Percentiles rank a stretch among this genome's conserved stretches.
These are phyloP conservation scores for Leucosticte australis DNA, from an alignment of 2,113 vertebrate species.

Conservation along the genomic window DNA sequence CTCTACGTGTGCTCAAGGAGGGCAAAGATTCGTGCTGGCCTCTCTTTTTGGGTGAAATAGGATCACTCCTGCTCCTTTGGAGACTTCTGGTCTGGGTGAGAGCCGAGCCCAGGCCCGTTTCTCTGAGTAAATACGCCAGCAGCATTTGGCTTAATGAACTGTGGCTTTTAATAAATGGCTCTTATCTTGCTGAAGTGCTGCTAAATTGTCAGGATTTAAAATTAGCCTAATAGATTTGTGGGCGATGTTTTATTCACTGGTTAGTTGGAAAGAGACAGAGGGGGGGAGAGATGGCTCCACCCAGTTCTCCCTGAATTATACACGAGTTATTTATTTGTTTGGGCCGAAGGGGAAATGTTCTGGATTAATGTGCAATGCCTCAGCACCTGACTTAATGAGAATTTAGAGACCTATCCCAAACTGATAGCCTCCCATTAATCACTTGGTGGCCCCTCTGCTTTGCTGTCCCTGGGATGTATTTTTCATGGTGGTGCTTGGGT, in stretches of 20 bases:
- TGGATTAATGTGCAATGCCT: slow-evolving; percentile 78
- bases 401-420: slow-evolving; percentile 74
- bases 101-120: neutral
- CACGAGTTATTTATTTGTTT: slow-evolving; percentile 78
- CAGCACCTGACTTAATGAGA: slow-evolving; percentile 74
- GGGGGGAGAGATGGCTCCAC: slow-evolving; percentile 37
- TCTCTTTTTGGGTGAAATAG: neutral
- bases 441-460: slow-evolving; percentile 34
- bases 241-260: slow-evolving; percentile 76
- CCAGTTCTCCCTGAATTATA: slow-evolving; percentile 72
- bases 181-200: slow-evolving; percentile 76
- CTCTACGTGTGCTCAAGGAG: accelerated
- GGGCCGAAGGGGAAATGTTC: slow-evolving; percentile 74
- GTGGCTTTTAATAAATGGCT: slow-evolving; percentile 82
- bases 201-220: slow-evolving; percentile 83
- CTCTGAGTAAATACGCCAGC: slow-evolving; percentile 73
- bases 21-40: accelerated
- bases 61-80: neutral
- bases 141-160: slow-evolving; percentile 81
- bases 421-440: slow-evolving; percentile 72
- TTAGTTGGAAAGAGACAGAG: slow-evolving; percentile 51
- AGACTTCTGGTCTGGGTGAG: neutral
- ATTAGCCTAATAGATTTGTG: slow-evolving; percentile 79
- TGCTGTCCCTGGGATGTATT: neutral
- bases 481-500: neutral